Conservation (phyloP, 2,888 invertebrate species). For the Brenthis daphne region DNA sequence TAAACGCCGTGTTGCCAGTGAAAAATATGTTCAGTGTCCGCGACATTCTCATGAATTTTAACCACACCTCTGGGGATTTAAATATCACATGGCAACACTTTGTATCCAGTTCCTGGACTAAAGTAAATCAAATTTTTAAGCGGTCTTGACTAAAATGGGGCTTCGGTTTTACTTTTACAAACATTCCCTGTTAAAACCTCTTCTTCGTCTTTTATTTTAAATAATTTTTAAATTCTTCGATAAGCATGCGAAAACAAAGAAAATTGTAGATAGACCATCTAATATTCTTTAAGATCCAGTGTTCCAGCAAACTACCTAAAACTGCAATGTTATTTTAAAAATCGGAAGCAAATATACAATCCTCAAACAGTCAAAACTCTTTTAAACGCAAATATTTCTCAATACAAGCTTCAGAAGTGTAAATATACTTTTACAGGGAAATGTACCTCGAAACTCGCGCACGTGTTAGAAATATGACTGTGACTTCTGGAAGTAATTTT, state of each 20-base stretch:
- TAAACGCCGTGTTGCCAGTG: constrained; percentile 61
- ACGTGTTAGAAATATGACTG: constrained; percentile 27
- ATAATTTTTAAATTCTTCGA: too few relatives aligned
- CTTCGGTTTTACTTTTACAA: constrained; percentile 3
- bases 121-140: constrained; percentile 20
- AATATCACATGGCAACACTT: constrained; percentile 33
- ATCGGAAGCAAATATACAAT: background rate
- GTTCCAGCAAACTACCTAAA: too few relatives aligned
- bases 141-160: constrained; percentile 19
- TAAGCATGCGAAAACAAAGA: too few relatives aligned
- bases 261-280: too few relatives aligned
- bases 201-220: too few relatives aligned
- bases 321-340: background rate
- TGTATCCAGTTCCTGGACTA: constrained; percentile 7
- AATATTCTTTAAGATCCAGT: too few relatives aligned
- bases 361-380: constrained; percentile 9
- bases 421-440: constrained; percentile 26
- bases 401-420: constrained; percentile 17
- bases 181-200: too few relatives aligned
- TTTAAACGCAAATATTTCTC: constrained; percentile 8
- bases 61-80: constrained; percentile 40
- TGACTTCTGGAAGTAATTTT: constrained; percentile 30
- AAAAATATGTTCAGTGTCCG: constrained; percentile 59
- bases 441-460: constrained; percentile 15
- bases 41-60: constrained; percentile 72